Percentiles rank a stretch among this genome's conserved stretches.
Evolutionary conservation across 2,888 invertebrate species (phyloP).

Genomic region (Prosopocoilus inquinatus): DNA sequence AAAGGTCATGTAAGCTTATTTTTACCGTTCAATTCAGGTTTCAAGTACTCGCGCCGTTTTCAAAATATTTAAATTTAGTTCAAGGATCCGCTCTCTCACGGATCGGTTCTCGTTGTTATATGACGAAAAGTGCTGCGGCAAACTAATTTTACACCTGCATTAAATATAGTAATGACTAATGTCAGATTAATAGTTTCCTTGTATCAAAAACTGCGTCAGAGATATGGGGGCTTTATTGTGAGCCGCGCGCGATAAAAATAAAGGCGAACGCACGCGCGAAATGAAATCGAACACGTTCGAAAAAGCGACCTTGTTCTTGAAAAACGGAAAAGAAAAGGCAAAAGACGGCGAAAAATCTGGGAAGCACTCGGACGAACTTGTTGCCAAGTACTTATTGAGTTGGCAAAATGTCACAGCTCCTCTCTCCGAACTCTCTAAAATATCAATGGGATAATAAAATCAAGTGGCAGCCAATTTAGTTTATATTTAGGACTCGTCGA

Average conservation of each 20-base stretch:
- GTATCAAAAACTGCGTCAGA: no score
- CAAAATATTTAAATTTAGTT: neutral
- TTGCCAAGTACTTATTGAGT: constrained; percentile 12
- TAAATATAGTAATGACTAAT: no score
- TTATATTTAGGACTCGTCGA: constrained; percentile 17
- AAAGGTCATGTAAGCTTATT: neutral
- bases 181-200: no score
- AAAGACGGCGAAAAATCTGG: neutral
- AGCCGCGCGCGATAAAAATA: no score
- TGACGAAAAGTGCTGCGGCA: no score
- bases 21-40: neutral
- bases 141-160: no score
- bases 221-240: no score
- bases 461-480: constrained; percentile 9
- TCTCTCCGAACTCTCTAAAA: neutral
- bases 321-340: neutral
- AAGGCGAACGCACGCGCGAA: no score
- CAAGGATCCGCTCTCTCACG: neutral
- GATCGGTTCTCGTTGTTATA: no score
- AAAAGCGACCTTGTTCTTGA: neutral
- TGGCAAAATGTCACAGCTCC: constrained; percentile 10
- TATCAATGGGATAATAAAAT: constrained; percentile 4
- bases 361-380: neutral
- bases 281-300: neutral
- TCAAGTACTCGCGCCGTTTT: neutral